These are phyloP conservation scores for Pogonophryne albipinna DNA, from an alignment of 2,797 vertebrate species.

Conservation along the genomic window DNA sequence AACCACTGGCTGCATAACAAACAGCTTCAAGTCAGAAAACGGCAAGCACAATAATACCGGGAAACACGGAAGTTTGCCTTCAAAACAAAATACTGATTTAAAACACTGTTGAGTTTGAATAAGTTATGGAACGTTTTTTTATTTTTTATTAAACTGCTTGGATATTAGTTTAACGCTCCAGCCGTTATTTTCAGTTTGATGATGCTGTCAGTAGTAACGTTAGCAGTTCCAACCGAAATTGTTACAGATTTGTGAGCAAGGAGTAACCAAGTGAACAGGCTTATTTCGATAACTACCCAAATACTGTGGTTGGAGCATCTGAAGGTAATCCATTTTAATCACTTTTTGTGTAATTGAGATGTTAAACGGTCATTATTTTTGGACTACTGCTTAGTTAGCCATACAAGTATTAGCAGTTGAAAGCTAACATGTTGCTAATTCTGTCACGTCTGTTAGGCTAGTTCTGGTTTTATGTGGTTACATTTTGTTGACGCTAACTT, in stretches of 20 bases:
- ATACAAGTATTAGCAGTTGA: no score
- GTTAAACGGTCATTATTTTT: background rate
- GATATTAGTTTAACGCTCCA: background rate
- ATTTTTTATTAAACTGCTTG: no score
- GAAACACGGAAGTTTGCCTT: conserved; percentile 6
- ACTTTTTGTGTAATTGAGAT: background rate
- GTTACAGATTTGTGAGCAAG: no score
- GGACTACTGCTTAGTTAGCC: background rate
- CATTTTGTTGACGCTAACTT: background rate
- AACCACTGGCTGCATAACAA: conserved; percentile 52
- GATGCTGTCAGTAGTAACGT: background rate
- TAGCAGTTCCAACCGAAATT: background rate
- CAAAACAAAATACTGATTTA: conserved; percentile 38
- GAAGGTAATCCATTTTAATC: background rate
- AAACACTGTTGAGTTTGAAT: background rate
- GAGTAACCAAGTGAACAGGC: background rate
- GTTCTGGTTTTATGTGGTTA: background rate
- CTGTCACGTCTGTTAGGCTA: background rate
- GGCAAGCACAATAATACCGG: background rate
- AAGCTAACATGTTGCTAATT: background rate
- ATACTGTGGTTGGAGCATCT: background rate
- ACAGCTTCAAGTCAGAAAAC: conserved; percentile 28
- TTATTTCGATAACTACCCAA: background rate
- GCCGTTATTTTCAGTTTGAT: background rate
- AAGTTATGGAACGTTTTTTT: no score